Evolutionary conservation across 1,140 invertebrate genomes (phyloP), one percentile per base, ranked within the genome.

Genomic region (Drosophila lowei): DNA sequence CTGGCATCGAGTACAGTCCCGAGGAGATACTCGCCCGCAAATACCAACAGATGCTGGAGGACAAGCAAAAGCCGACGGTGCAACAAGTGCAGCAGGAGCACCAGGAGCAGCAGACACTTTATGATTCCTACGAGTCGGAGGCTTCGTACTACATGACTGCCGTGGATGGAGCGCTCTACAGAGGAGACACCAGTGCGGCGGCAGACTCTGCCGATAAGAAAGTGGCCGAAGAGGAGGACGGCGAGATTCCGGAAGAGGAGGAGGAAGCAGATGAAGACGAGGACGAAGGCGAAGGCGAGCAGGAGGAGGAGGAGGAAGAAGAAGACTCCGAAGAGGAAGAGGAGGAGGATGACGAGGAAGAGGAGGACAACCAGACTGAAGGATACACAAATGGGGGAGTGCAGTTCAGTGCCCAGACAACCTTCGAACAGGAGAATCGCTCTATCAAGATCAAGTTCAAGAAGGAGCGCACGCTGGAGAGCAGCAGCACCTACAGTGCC

Each of bases 371-470:
- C 55, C 23, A 38, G 30, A 30, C 30, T 30, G 30, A 30, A 30
- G 8, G 30, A 3, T 80, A 67, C 43, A 67, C 71, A 9, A 81
- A 89, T 55, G 72, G 68, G 3, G 11, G 3, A 18, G 68, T 77
- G 49, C 81, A 89, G 34, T 90, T 90, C 9, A 78, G 67, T 21
- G 72, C 72, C 6, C 81, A 91, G 38, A 78, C 83, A 25, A 76
- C 83, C 18, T 81, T 68, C 8, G 83, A 81, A 63, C 67, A 90
- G 46, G 68, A 90, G 61, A 91, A 90, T 62, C 81, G 90, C 61
- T 89, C 89, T 8, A 89, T 91, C 3, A 91, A 89, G 72, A 91
- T 91, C 28, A 90, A 90, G 56, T 90, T 90, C 21, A 91, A 72
- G 54, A 91, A 90, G 64, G 86, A 91, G 50, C 75, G 66, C 60